Base-by-base conservation (phyloP, 2,888 invertebrate genomes). In the Lepidocyrtinus sp. region DNA sequence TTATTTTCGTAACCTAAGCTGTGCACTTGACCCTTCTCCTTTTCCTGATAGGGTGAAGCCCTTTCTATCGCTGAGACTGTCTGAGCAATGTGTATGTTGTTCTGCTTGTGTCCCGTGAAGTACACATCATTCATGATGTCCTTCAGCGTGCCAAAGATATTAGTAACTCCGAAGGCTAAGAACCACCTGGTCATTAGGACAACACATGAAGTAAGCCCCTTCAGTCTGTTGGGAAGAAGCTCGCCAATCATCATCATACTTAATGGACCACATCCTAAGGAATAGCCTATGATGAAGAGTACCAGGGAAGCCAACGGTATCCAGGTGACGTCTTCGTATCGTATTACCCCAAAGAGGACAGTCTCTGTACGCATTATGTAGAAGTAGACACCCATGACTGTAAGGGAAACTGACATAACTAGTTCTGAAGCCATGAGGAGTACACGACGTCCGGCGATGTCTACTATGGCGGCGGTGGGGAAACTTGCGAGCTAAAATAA, bases 241-340 rank as follows among this genome's bases (percentile, higher is more conserved):
- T 86, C 86, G 9, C 85, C 84, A 64, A 86, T 81, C 82, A 86
- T 82, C 80, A 84, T 80, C 76, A 85, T 75, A 26, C 82, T 75
- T 59, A 85, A 25, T 12, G 85, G 85, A 9, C 85, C 86, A 69
- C 85, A 83, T 1, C 86, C 86, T 17, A 85, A 25, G 27, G 82
- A 82, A 70, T 84, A 86, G 22, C 82, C 83, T 63, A 85, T 82
- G 21, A 86, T 75, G 69, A 83, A 86, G 22, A 84, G 71, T 12
- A 83, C 82, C 21, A 86, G 71, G 21, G 81, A 63, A 1, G 74
- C 78, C 15, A 86, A 63, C n/a, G 86, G 86, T 1, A 86, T 50
- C 82, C 82, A 85, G 15, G 78, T 69, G 27, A 84, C 68, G 17
- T 72, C 63, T 21, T 67, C 9, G 22, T 77, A 27, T 17, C 45